Evolutionary conservation across 1,140 invertebrate species (phyloP).

Genomic region (Aphis gossypii): DNA sequence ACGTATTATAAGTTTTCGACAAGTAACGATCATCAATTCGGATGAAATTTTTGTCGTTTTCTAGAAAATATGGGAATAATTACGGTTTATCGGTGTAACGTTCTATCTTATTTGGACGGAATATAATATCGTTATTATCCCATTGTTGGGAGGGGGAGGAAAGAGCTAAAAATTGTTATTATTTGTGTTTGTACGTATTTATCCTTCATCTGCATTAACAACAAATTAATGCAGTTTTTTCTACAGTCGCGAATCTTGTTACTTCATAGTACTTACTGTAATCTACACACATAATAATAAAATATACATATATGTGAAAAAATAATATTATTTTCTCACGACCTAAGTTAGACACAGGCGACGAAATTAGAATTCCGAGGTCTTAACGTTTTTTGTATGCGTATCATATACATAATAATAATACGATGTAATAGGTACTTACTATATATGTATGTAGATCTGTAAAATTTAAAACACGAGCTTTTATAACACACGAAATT

Average conservation of each 20-base stretch:
- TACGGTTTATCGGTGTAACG: not conserved
- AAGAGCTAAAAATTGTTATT: not conserved
- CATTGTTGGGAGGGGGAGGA: not conserved
- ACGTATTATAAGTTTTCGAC: not conserved
- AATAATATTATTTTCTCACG: not conserved
- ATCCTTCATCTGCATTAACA: not conserved
- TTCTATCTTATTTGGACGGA: not conserved
- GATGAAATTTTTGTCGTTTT: not conserved
- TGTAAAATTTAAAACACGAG: not conserved
- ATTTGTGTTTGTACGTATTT: not conserved
- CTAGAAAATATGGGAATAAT: not conserved
- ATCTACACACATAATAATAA: not conserved
- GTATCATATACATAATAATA: not conserved
- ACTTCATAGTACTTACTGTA: not conserved
- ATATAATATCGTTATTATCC: not conserved
- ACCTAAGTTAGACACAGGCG: not conserved
- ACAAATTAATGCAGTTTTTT: not conserved
- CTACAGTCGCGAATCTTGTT: not conserved
- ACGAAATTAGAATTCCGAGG: conserved; percentile 5
- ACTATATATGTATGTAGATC: not conserved
- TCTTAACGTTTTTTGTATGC: not conserved
- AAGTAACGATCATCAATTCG: not conserved
- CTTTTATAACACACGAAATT: too few species aligned
- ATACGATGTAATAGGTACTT: not conserved
- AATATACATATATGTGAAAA: conserved; percentile 4